Base-by-base conservation (phyloP, 2,888 invertebrate genomes). In the Vandiemenella viatica region DNA sequence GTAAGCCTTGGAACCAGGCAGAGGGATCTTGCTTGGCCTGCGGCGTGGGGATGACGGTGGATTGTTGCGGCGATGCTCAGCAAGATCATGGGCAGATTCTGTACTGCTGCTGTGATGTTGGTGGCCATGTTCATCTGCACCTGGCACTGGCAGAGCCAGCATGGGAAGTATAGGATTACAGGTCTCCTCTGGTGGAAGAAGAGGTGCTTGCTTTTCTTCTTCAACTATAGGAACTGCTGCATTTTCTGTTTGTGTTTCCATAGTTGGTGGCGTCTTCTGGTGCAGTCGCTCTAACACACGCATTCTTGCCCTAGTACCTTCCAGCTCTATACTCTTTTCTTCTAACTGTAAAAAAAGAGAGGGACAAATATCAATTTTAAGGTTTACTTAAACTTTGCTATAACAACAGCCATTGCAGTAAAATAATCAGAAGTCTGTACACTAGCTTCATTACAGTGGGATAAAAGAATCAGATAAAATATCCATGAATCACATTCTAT, bases 271-370 rank as follows among this genome's bases (percentile, higher is more conserved):
- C 62, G 69, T 63, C 60, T 71, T 61, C 61, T 66, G 65, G 56
- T 67, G 66, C 43, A 65, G 62, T 55, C 76, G 70, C 61, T 85
- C 85, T 54, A 85, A 67, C 55, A 84, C 75, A n/a, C 86, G 75
- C 50, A 85, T 73, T 50, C 79, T 76, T 1, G 86, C 86, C 54
- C 77, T 73, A 15, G 86, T 83, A n/a, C 86, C 85, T 65, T 87
- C 87, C 59, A 87, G 61, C 63, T 88, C 85, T 58, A 87, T 85
- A 60, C 78, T 83, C 63, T 81, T 80, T 65, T 88, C 86, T 65
- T 85, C 85, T 58, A 88, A 67, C 85, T 88, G 70, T 15, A 64
- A 65, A 55, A 49, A 53, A 41, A n/a, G n/a, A n/a, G n/a, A n/a
- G n/a, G n/a, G n/a, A n/a, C n/a, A n/a, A n/a, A n/a, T n/a, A n/a